A percentile compares a stretch with the other conserved stretches of the same genome.
These are phyloP conservation scores for Tuberolachnus salignus DNA, from an alignment of 2,888 invertebrate genomes.

Conservation along the genomic window DNA sequence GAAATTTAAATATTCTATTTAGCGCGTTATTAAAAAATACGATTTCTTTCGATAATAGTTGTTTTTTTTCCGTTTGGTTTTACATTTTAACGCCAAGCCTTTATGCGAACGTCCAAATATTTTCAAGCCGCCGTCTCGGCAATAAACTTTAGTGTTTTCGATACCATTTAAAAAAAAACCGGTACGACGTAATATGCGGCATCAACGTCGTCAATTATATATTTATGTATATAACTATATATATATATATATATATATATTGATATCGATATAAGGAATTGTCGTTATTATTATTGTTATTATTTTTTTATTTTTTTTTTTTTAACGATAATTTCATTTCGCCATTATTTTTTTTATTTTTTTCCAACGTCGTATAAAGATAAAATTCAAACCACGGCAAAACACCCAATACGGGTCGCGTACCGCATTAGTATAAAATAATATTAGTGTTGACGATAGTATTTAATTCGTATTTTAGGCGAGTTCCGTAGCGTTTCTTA, in stretches of 20 bases:
- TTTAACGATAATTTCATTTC: slow-evolving; percentile 1
- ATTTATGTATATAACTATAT: background rate
- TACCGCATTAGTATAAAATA: too few species aligned
- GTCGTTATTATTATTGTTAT: too few species aligned
- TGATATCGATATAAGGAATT: too few species aligned
- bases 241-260: too few species aligned
- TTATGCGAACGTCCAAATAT: background rate
- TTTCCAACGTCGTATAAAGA: background rate
- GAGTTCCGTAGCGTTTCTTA: too few species aligned
- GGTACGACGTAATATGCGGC: background rate
- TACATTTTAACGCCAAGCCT: background rate
- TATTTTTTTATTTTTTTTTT: background rate
- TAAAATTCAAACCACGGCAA: slow-evolving; percentile 1
- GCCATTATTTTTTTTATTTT: background rate
- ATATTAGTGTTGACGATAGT: background rate
- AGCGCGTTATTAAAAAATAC: background rate
- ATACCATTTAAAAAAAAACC: slow-evolving; percentile 35
- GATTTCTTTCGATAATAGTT: background rate
- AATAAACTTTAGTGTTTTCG: slow-evolving; percentile 5
- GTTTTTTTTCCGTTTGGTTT: too few species aligned
- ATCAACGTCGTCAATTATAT: background rate
- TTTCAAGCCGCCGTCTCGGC: background rate
- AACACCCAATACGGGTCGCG: slow-evolving; percentile 12
- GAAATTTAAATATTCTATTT: background rate
- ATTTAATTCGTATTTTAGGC: background rate